Conservation (phyloP, 2,113 vertebrate species). For the Anoura caudifer region DNA sequence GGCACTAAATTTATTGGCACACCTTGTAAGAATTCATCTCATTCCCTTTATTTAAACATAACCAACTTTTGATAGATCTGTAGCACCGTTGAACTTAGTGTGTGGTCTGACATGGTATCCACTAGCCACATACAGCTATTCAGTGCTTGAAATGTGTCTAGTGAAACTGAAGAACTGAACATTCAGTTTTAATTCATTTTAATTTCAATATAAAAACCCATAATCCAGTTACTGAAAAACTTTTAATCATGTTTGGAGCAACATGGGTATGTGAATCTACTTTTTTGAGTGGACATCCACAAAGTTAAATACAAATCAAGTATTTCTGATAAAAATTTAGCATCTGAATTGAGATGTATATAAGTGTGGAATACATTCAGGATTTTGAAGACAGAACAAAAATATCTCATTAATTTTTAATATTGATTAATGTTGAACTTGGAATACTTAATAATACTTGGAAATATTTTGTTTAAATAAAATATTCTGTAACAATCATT, state of each 20-base stretch:
- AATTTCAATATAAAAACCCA: neutral
- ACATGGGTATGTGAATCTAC: neutral
- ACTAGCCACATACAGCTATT: neutral
- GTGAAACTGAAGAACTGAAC: neutral
- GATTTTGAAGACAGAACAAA: neutral
- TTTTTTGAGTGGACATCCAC: neutral
- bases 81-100: neutral
- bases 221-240: neutral
- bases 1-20: neutral
- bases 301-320: neutral
- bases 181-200: constrained; percentile 1
- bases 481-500: neutral
- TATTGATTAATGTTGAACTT: neutral
- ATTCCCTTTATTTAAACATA: neutral
- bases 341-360: neutral
- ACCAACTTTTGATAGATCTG: neutral
- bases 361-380: neutral
- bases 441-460: neutral
- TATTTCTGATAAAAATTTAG: neutral
- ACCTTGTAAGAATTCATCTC: neutral
- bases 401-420: constrained; percentile 14
- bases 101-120: neutral
- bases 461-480: constrained; percentile 11
- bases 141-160: neutral
- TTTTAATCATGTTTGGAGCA: neutral